Evolutionary conservation across 2,113 vertebrate species (phyloP).

Genomic region (Limanda limanda): DNA sequence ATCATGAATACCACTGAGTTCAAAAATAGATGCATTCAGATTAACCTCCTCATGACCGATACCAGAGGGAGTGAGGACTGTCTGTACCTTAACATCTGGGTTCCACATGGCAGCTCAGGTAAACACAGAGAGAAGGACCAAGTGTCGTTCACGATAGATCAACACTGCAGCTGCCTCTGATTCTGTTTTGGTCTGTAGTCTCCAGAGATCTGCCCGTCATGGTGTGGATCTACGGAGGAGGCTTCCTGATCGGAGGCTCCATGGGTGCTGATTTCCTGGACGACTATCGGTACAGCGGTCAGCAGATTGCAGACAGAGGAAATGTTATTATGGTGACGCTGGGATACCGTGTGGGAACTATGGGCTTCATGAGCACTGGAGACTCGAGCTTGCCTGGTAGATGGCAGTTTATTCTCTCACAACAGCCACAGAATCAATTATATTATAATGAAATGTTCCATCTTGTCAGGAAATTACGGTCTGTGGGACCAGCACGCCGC

Average conservation of each 20-base stretch:
- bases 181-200: slow-evolving; percentile 74
- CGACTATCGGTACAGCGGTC: slow-evolving; percentile 90
- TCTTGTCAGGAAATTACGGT: slow-evolving; percentile 88
- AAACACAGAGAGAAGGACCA: background rate
- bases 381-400: slow-evolving; percentile 80
- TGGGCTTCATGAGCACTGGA: slow-evolving; percentile 95
- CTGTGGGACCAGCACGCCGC: slow-evolving; percentile 96
- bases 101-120: slow-evolving; percentile 85
- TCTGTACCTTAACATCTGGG: slow-evolving; percentile 96
- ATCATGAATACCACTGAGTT: slow-evolving; percentile 82
- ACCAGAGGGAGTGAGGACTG: slow-evolving; percentile 88
- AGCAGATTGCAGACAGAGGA: slow-evolving; percentile 89
- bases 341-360: slow-evolving; percentile 90
- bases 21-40: slow-evolving; percentile 85
- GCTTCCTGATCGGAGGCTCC: slow-evolving; percentile 84
- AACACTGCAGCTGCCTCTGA: background rate
- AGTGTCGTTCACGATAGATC: background rate
- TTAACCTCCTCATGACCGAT: slow-evolving; percentile 77
- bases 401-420: slow-evolving; percentile 66
- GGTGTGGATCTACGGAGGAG: slow-evolving; percentile 92
- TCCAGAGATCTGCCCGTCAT: slow-evolving; percentile 90
- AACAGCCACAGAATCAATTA: slow-evolving; percentile 70
- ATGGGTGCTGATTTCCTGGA: slow-evolving; percentile 87
- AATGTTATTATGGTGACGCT: slow-evolving; percentile 93
- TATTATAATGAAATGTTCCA: background rate